Evolutionary conservation across 2,888 invertebrate species (phyloP).

Genomic region (Anoncus sp.): DNA sequence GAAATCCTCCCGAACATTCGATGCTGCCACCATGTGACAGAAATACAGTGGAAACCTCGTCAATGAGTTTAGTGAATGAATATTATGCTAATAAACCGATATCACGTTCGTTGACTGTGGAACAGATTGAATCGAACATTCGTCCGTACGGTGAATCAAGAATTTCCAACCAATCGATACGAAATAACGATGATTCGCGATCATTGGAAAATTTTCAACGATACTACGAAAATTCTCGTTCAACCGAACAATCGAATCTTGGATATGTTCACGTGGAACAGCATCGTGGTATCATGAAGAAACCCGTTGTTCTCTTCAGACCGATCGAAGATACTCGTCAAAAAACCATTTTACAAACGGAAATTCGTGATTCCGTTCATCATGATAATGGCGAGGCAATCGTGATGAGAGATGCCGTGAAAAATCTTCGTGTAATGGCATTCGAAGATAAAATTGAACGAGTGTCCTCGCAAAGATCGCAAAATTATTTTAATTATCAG

Average conservation of each 20-base stretch:
- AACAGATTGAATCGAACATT: too few relatives aligned
- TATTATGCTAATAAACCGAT: neutral
- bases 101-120: neutral
- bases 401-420: conserved; percentile 28
- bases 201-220: neutral
- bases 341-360: neutral
- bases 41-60: neutral
- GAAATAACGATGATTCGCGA: neutral
- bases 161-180: neutral
- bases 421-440: conserved; percentile 25
- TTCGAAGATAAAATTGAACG: conserved; percentile 18
- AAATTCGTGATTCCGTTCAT: neutral
- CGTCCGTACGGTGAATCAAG: neutral
- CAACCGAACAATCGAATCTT: neutral
- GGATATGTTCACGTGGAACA: neutral
- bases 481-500: neutral
- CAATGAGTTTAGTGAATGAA: neutral
- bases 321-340: conserved; percentile 37
- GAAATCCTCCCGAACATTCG: neutral
- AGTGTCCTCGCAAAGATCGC: neutral
- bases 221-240: neutral
- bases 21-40: neutral
- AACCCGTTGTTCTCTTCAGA: conserved; percentile 47
- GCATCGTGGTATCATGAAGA: conserved; percentile 8
- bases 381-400: neutral